phyloP scores from a whole-genome alignment of 2,888 invertebrate species.

The Cotesia congregata region DNA sequence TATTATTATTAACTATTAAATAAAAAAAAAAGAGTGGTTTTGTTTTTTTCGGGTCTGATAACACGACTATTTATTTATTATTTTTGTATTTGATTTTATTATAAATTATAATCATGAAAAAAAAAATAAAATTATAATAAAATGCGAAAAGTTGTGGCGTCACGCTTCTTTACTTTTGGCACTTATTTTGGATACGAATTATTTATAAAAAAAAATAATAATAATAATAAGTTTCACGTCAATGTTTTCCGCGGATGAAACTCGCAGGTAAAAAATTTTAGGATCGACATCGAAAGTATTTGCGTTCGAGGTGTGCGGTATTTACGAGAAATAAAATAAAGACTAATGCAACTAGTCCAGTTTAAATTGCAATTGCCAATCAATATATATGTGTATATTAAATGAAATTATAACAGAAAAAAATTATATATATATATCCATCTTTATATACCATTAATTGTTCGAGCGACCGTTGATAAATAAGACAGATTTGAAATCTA shows the following conservation, averaged over 20 bases:
- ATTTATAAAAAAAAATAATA: not conserved
- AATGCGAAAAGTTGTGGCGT: not conserved
- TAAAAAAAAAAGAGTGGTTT: constrained; percentile 17
- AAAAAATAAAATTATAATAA: not conserved
- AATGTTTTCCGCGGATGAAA: not conserved
- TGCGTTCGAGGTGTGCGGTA: no score
- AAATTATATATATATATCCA: constrained; percentile 31
- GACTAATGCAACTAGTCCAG: not conserved
- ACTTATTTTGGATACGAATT: not conserved
- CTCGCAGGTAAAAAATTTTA: not conserved
- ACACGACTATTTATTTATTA: constrained; percentile 2
- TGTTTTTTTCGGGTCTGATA: constrained; percentile 9
- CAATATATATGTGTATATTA: constrained; percentile 19
- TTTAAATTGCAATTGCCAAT: not conserved
- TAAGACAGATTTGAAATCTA: not conserved
- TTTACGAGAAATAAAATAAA: not conserved
- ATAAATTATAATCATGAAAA: not conserved
- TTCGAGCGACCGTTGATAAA: not conserved
- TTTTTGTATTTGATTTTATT: not conserved
- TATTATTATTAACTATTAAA: constrained; percentile 4
- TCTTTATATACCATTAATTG: constrained; percentile 7
- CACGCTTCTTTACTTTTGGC: no score
- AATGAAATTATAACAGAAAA: constrained; percentile 8
- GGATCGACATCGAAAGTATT: no score
- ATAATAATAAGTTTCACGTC: not conserved